Percentiles rank a stretch among this genome's conserved stretches.
Conservation (phyloP, 2,113 vertebrate genomes). For the Callorhinus ursinus region DNA sequence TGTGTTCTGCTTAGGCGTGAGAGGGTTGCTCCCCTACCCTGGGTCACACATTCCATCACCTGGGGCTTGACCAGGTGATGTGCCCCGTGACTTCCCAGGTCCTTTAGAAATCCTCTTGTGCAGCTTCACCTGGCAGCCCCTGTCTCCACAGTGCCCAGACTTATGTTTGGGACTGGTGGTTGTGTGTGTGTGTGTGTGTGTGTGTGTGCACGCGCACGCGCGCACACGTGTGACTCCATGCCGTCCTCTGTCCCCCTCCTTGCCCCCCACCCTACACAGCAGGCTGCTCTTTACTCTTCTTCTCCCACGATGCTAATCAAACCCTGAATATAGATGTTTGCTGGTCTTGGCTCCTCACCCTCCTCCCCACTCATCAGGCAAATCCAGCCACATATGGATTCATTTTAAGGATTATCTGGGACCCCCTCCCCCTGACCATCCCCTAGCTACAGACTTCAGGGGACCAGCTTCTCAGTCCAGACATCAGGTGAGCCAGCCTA, state of each 20-base stretch:
- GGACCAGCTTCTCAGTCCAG: neutral
- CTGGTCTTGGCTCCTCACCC: neutral
- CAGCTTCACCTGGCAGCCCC: neutral
- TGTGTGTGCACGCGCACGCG: accelerated
- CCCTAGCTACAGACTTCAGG: neutral
- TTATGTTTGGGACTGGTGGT: accelerated
- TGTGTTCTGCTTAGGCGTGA: neutral
- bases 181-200: neutral
- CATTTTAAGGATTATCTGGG: slow-evolving; percentile 59
- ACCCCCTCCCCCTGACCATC: neutral
- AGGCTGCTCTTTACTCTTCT: neutral
- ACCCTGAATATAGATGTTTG: slow-evolving; percentile 42
- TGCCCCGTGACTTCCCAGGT: neutral
- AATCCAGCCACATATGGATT: slow-evolving; percentile 49
- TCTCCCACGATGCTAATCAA: neutral
- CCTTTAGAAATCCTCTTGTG: neutral
- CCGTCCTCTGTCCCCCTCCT: neutral
- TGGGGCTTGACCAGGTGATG: neutral
- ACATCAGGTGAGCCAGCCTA: slow-evolving; percentile 4
- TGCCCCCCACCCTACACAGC: neutral
- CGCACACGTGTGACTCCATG: accelerated
- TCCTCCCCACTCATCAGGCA: slow-evolving; percentile 32
- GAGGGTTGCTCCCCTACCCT: neutral
- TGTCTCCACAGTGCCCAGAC: neutral
- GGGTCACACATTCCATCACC: neutral